Base-by-base conservation (phyloP, 2,888 invertebrate genomes). In the Theodoxus fluviatilis region DNA sequence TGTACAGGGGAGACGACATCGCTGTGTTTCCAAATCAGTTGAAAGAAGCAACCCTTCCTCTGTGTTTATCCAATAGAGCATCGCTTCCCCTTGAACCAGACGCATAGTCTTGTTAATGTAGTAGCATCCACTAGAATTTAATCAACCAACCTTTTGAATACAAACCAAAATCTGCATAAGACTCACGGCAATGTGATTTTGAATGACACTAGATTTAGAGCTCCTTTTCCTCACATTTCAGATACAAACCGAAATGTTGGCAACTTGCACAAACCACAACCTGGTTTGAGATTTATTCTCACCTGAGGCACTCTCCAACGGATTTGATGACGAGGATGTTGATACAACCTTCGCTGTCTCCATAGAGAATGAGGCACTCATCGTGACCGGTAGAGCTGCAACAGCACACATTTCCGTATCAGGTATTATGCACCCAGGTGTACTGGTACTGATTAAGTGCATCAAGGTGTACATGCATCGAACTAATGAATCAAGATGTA, bases 291-390 rank as follows among this genome's bases (percentile, higher is more conserved):
- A 12, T 55, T 63, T 64, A n/a, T n/a, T 65, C 74, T 59, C 69
- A 85, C 86, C 86, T 83, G 37, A 87, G 76, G 75, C 85, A 85
- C 75, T 87, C 87, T 31, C 87, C 86, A 18, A 84, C 84, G 18
- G 84, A 83, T 28, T 79, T 80, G 63, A 87, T 81, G 75, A 85
- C 81, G 65, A 87, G 79, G 71, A 87, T 87, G 74, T 87, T 87
- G 57, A 87, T 79, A 75, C 86, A 86, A 22, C 87, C 87, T 49
- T 84, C 78, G 71, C 83, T 85, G 77, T 87, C 87, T 38, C 87
- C 87, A 79, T 80, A 87, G 70, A 87, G 71, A 35, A 87, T 81
- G 38, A 87, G 72, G 73, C 86, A 86, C 70, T 86, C 84, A 76
- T 87, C 87, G 73, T 80, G 74, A 15, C 84, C 84, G 18, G 84